Conservation (phyloP, 2,797 vertebrate genomes). For the Falco cherrug region DNA sequence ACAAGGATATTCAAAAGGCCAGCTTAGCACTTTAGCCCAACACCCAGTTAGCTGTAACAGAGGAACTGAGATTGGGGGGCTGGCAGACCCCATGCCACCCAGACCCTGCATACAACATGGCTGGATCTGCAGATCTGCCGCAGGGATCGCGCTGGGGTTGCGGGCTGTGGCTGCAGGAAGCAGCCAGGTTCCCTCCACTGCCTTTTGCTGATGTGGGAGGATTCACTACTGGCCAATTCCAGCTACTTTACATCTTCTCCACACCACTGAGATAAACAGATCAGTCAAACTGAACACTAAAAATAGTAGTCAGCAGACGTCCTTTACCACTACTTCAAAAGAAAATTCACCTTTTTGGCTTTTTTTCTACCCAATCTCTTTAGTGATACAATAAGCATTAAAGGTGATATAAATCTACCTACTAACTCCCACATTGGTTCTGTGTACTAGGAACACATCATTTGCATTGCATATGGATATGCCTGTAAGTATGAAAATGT, state of each 20-base stretch:
- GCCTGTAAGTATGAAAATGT: background rate
- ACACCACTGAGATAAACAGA: background rate
- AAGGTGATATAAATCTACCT: background rate
- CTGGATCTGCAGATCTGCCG: background rate
- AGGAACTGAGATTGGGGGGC: background rate
- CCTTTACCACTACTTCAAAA: background rate
- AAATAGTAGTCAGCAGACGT: background rate
- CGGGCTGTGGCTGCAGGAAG: background rate
- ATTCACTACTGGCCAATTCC: background rate
- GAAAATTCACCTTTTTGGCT: background rate
- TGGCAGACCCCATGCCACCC: background rate
- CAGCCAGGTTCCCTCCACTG: background rate
- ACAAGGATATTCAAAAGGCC: background rate
- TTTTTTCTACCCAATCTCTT: background rate
- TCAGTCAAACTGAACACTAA: background rate
- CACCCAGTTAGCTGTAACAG: background rate
- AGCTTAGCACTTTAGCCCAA: accelerated
- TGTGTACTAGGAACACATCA: background rate
- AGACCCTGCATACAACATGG: accelerated
- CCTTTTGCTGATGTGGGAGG: background rate
- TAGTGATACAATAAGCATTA: background rate
- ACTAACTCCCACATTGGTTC: background rate
- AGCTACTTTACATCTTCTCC: background rate
- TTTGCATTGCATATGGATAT: background rate
- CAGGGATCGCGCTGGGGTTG: background rate